Evolutionary conservation across 2,797 vertebrate genomes (phyloP).

Genomic region (Psittacula derbiana): DNA sequence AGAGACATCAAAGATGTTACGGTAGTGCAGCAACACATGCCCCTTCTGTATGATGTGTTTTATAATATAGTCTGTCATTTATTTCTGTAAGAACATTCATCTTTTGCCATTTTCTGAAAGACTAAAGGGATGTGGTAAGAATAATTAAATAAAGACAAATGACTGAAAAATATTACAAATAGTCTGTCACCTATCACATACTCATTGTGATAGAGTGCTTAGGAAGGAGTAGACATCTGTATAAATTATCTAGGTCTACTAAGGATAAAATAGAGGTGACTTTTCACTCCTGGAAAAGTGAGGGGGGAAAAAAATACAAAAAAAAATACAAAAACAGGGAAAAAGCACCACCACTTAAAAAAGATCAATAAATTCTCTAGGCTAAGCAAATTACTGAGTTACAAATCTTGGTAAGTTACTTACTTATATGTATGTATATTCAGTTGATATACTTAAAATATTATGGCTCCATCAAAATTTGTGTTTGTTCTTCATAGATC

Average conservation of each 20-base stretch:
- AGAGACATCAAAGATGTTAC: background rate
- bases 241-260: background rate
- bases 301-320: background rate
- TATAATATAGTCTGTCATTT: background rate
- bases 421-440: background rate
- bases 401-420: background rate
- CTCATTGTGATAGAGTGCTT: background rate
- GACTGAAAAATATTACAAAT: background rate
- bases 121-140: background rate
- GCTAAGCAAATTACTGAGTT: background rate
- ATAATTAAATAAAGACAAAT: background rate
- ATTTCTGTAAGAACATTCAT: background rate
- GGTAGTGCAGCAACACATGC: background rate
- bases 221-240: background rate
- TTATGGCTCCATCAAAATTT: background rate
- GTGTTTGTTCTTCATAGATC: background rate
- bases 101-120: background rate
- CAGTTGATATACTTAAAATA: background rate
- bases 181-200: background rate
- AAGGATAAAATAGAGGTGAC: background rate
- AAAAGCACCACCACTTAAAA: accelerated
- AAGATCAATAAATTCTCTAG: background rate
- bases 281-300: background rate
- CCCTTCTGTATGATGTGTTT: background rate
- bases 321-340: background rate